Conservation (phyloP, 2,888 invertebrate genomes). For the Ophraella communa region DNA sequence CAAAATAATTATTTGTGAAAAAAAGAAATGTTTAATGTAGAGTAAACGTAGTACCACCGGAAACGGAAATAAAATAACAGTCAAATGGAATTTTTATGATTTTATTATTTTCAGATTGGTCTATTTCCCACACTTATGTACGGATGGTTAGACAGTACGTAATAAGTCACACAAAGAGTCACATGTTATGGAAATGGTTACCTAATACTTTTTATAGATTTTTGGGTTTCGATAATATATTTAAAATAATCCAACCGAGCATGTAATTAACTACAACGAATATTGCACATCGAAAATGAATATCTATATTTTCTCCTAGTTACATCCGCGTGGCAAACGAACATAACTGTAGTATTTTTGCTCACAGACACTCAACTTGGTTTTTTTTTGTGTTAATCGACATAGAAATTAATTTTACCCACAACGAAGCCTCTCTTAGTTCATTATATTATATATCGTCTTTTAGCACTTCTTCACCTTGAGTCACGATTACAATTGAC, state of each 20-base stretch:
- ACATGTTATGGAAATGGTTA: too few species aligned
- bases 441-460: not conserved
- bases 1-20: not conserved
- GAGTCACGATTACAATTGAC: constrained; percentile 24
- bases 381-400: not conserved
- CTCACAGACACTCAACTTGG: too few species aligned
- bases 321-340: too few species aligned
- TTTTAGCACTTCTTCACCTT: constrained; percentile 21
- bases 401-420: not conserved
- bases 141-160: constrained; percentile 12
- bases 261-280: too few species aligned
- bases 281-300: too few species aligned
- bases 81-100: constrained; percentile 1
- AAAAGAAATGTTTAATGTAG: too few species aligned
- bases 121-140: constrained; percentile 23
- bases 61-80: constrained; percentile 21
- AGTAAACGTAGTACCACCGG: constrained; percentile 10
- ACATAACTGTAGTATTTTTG: too few species aligned
- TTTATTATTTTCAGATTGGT: constrained; percentile 16
- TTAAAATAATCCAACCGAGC: too few species aligned
- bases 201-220: too few species aligned
- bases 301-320: too few species aligned
- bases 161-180: not conserved
- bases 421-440: not conserved
- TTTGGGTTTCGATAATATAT: too few species aligned